Conservation (phyloP, 2,888 invertebrate species). For the Drosophila hamatofila region DNA sequence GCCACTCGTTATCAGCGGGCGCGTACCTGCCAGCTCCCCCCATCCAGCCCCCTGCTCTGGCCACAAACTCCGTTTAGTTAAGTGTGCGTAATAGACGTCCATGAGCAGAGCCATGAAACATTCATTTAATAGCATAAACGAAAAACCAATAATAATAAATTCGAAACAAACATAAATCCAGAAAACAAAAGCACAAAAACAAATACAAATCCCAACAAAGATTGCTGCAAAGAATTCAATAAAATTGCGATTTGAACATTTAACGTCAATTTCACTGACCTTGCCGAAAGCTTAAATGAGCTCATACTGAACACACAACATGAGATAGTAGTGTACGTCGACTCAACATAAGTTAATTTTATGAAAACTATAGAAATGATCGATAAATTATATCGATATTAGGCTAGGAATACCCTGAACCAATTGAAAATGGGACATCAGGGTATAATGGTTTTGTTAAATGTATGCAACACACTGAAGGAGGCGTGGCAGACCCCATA, state of each 20-base stretch:
- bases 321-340: no score
- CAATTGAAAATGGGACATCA: no score
- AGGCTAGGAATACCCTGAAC: no score
- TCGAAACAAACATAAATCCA: not conserved
- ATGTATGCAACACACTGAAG: no score
- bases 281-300: constrained; percentile 62
- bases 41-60: not conserved
- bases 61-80: not conserved
- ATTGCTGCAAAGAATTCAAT: constrained; percentile 44
- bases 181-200: constrained; percentile 20
- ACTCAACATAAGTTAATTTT: no score
- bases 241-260: constrained; percentile 44
- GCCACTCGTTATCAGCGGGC: constrained; percentile 63
- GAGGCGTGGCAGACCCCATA: no score
- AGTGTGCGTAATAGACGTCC: constrained; percentile 64
- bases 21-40: constrained; percentile 11
- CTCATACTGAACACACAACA: no score
- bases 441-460: no score
- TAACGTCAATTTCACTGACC: constrained; percentile 65
- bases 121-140: constrained; percentile 20
- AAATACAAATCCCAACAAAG: constrained; percentile 1
- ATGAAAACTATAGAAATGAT: no score
- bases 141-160: constrained; percentile 6
- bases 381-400: no score
- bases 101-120: constrained; percentile 66